Percentiles rank a stretch among this genome's conserved stretches.
Evolutionary conservation across 92 coral and sea anemone species (phyloP).

Genomic region (Porites divaricata): DNA sequence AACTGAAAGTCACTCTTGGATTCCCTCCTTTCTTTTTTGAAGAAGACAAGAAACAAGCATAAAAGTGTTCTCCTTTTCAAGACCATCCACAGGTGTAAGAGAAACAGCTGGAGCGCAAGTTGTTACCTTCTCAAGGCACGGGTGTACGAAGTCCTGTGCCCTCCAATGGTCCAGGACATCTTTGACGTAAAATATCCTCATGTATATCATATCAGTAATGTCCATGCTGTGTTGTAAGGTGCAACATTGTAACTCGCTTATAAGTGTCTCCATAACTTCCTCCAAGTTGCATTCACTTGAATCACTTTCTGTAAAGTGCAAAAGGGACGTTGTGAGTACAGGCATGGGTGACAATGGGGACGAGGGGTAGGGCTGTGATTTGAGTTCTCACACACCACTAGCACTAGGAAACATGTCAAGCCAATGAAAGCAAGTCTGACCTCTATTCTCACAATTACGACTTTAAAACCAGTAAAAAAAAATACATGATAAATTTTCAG

Average conservation of each 20-base stretch:
- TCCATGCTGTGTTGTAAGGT: constrained; percentile 24
- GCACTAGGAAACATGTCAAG: no score
- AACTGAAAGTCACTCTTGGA: not conserved
- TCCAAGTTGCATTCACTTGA: constrained; percentile 26
- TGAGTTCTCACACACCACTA: no score
- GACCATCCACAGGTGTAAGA: constrained; percentile 66
- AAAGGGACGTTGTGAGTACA: not conserved
- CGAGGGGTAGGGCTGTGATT: not conserved
- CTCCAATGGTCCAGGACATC: constrained; percentile 23
- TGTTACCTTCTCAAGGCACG: constrained; percentile 16
- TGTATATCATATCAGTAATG: constrained; percentile 34
- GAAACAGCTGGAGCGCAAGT: constrained; percentile 41
- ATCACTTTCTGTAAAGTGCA: constrained; percentile 1
- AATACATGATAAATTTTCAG: no score
- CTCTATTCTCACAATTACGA: no score
- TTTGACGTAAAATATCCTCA: constrained; percentile 72
- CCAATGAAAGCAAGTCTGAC: no score
- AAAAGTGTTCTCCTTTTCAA: constrained; percentile 37
- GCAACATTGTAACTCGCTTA: constrained; percentile 34
- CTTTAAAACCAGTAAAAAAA: no score
- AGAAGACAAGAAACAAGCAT: constrained; percentile 55
- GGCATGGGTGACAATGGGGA: not conserved
- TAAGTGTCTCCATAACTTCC: constrained; percentile 35
- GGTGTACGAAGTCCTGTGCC: constrained; percentile 39
- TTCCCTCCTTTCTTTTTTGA: not conserved